These are phyloP conservation scores for Agriopis aurantiaria DNA, from an alignment of 2,888 invertebrate species.

Conservation along the genomic window DNA sequence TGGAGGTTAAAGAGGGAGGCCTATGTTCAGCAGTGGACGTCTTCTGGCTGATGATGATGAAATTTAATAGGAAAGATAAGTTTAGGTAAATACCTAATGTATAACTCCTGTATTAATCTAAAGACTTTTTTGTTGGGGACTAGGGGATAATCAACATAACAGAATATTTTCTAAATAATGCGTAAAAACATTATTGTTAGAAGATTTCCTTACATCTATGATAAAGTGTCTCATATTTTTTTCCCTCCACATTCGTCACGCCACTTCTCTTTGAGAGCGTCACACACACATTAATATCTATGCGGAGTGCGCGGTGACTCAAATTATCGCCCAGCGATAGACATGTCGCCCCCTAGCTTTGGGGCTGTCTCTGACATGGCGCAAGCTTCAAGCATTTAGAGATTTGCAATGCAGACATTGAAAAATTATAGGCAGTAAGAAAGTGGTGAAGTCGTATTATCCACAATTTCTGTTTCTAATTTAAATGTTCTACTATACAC, in stretches of 20 bases:
- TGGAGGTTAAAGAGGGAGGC: too few relatives aligned
- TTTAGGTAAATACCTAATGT: too few relatives aligned
- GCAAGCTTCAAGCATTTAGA: conserved; percentile 45
- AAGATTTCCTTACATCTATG: conserved; percentile 1
- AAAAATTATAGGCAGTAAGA: background rate
- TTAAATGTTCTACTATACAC: too few relatives aligned
- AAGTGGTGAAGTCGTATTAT: too few relatives aligned
- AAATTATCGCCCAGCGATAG: conserved; percentile 60
- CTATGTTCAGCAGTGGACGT: too few relatives aligned
- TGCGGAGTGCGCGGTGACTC: conserved; percentile 59
- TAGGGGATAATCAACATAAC: too few relatives aligned
- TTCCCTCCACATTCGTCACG: conserved; percentile 38
- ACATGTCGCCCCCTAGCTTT: conserved; percentile 58
- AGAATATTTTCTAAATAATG: background rate
- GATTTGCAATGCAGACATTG: background rate
- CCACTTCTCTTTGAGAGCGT: conserved; percentile 47
- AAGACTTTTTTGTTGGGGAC: too few relatives aligned
- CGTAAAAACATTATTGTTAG: background rate
- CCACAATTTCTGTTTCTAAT: too few relatives aligned
- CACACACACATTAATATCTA: conserved; percentile 53
- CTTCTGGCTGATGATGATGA: too few relatives aligned
- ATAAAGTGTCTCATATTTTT: conserved; percentile 24
- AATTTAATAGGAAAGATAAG: too few relatives aligned
- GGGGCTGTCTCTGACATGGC: conserved; percentile 53
- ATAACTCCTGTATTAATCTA: too few relatives aligned